These are phyloP conservation scores for Drosophila nigricruria DNA, from an alignment of 2,888 invertebrate genomes.

Conservation along the genomic window DNA sequence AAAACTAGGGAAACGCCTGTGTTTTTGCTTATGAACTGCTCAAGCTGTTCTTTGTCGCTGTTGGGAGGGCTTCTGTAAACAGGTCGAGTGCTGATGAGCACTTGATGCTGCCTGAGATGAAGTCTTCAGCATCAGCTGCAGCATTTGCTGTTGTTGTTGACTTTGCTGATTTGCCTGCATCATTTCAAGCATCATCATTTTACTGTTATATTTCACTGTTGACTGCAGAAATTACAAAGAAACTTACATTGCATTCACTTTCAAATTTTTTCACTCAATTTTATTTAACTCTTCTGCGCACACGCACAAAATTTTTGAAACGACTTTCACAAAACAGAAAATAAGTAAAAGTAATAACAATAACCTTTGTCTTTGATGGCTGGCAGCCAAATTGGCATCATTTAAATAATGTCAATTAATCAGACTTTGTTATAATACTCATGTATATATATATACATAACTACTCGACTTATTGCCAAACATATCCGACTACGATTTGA, in stretches of 20 bases:
- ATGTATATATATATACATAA: conserved; percentile 5
- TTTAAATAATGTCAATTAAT: conserved; percentile 68
- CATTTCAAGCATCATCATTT: conserved; percentile 58
- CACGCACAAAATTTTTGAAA: conserved; percentile 41
- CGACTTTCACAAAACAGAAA: conserved; percentile 56
- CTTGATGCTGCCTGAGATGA: conserved; percentile 55
- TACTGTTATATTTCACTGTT: conserved; percentile 60
- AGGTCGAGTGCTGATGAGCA: conserved; percentile 45
- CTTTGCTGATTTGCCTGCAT: conserved; percentile 67
- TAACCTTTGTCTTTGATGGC: conserved; percentile 37
- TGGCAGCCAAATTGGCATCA: conserved; percentile 37
- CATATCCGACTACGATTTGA: conserved; percentile 25
- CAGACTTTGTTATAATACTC: conserved; percentile 34
- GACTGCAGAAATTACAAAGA: conserved; percentile 35
- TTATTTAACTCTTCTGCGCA: conserved; percentile 9
- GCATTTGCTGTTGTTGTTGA: conserved; percentile 65
- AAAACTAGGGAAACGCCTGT: conserved; percentile 22
- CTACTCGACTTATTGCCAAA: conserved; percentile 15
- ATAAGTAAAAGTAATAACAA: conserved; percentile 23
- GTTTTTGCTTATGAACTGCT: conserved; percentile 33
- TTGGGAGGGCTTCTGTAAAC: conserved; percentile 47
- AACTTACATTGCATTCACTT: conserved; percentile 50
- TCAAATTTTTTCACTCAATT: conserved; percentile 41
- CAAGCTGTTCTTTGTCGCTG: conserved; percentile 37
- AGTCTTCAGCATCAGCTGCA: conserved; percentile 62